phyloP scores from a whole-genome alignment of 2,113 vertebrate genomes.

The Petrocephalus microphthalmus region DNA sequence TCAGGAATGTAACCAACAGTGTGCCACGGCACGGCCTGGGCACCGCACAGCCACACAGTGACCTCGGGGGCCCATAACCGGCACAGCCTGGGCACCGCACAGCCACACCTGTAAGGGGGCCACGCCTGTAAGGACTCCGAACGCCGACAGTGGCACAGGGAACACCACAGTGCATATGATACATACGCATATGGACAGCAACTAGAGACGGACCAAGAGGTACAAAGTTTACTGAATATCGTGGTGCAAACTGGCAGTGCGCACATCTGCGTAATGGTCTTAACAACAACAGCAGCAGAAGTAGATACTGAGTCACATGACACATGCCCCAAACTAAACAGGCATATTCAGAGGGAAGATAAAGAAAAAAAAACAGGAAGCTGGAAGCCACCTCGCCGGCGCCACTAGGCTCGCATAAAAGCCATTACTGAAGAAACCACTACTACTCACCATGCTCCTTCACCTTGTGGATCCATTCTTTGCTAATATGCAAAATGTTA shows the following conservation, averaged over 20 bases:
- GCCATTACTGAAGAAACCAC: background rate
- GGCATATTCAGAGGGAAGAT: background rate
- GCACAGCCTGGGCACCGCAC: no score
- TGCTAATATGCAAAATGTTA: background rate
- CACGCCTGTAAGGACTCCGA: background rate
- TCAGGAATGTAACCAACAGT: background rate
- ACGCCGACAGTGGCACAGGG: background rate
- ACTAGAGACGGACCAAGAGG: background rate
- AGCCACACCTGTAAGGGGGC: background rate
- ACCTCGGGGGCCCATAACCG: constrained; percentile 74
- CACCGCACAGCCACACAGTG: constrained; percentile 16
- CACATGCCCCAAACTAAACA: background rate
- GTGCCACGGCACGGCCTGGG: background rate
- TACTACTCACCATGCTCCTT: background rate
- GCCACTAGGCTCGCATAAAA: background rate
- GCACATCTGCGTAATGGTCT: background rate
- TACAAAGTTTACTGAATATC: background rate
- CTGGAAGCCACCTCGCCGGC: background rate
- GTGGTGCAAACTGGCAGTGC: background rate
- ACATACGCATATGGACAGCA: background rate
- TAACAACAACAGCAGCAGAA: background rate
- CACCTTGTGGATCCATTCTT: background rate
- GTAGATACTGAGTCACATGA: no score
- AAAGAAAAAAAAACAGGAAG: background rate
- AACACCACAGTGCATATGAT: background rate